phyloP scores from a whole-genome alignment of 2,888 invertebrate species.

The Xestoiulus laeticollis region DNA sequence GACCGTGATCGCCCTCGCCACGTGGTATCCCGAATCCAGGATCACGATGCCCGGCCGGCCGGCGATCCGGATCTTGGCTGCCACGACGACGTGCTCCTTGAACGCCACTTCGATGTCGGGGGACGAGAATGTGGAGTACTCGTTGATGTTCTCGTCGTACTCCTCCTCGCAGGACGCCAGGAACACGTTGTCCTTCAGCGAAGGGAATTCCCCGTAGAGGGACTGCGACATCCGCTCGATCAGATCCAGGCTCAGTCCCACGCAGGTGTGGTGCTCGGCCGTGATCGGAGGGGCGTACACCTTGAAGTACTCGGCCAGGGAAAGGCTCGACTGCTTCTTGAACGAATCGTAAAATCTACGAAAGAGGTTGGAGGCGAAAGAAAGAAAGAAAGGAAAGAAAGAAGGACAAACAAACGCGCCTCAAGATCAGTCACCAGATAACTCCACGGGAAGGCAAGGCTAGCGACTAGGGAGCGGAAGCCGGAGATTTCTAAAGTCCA shows the following conservation, averaged over 20 bases:
- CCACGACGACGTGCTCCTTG: constrained; percentile 88
- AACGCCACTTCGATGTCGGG: constrained; percentile 69
- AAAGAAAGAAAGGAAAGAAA: too few relatives aligned
- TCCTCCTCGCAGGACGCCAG: constrained; percentile 89
- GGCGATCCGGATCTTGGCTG: constrained; percentile 71
- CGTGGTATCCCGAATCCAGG: constrained; percentile 91
- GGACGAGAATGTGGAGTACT: constrained; percentile 56
- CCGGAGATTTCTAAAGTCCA: background rate
- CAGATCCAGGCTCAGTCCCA: constrained; percentile 85
- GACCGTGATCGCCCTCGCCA: constrained; percentile 83
- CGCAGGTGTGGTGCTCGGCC: constrained; percentile 83
- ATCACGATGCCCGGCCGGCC: constrained; percentile 80
- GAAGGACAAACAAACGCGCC: background rate
- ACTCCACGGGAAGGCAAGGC: background rate
- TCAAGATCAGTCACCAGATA: background rate
- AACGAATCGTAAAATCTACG: constrained; percentile 71
- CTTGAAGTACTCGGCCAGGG: constrained; percentile 76
- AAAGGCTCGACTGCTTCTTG: constrained; percentile 72
- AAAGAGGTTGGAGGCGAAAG: constrained; percentile 48
- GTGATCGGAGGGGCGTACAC: constrained; percentile 82
- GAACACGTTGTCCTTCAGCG: constrained; percentile 74
- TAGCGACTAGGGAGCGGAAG: background rate
- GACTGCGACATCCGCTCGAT: constrained; percentile 69
- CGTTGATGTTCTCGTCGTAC: constrained; percentile 55
- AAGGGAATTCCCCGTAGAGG: constrained; percentile 74